Conservation (phyloP, 2,797 vertebrate species). For the Hafferia zeledoni region DNA sequence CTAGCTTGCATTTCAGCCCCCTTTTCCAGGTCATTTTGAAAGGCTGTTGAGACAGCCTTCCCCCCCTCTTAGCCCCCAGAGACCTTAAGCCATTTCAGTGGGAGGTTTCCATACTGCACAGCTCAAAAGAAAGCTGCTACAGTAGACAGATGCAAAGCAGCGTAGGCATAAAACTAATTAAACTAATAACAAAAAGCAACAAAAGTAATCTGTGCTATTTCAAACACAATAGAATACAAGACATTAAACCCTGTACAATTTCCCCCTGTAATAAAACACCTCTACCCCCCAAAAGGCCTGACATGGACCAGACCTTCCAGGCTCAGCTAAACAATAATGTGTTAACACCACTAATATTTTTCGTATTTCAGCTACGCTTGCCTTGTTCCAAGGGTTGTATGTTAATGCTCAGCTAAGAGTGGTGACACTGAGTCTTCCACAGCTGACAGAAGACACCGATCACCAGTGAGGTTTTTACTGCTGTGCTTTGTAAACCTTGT, state of each 20-base stretch:
- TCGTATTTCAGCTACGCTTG: background rate
- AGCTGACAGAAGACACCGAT: background rate
- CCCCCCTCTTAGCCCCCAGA: background rate
- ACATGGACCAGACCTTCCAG: background rate
- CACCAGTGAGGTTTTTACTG: background rate
- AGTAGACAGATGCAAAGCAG: background rate
- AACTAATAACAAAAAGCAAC: background rate
- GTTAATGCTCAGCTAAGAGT: background rate
- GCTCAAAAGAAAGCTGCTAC: background rate
- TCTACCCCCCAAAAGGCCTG: background rate
- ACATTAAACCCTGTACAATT: background rate
- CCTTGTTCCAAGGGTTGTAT: background rate
- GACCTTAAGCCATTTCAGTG: background rate
- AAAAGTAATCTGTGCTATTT: background rate
- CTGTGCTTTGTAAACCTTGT: background rate
- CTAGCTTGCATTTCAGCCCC: background rate
- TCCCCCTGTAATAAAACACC: background rate
- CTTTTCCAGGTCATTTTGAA: background rate
- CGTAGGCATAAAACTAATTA: background rate
- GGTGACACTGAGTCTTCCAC: background rate
- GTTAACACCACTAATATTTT: background rate
- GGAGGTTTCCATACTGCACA: background rate
- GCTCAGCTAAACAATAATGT: accelerated
- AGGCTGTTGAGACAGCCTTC: background rate
- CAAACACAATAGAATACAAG: background rate